These are phyloP conservation scores for Acrocephalus kingi DNA, from an alignment of 2,113 vertebrate species.

Conservation along the genomic window DNA sequence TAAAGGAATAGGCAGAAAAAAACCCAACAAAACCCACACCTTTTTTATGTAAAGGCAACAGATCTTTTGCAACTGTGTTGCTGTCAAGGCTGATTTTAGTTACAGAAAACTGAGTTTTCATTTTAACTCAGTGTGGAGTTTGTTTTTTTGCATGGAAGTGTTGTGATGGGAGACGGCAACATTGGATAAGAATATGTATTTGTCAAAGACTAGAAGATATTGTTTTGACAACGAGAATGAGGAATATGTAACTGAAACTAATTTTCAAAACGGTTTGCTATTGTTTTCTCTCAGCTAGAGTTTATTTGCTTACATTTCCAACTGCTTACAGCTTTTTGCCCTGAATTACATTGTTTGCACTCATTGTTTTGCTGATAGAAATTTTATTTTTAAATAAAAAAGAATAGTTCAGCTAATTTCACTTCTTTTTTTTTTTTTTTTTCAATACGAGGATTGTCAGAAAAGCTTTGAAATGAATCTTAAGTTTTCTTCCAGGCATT, in stretches of 20 bases:
- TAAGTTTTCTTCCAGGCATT: neutral
- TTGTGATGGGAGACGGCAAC: neutral
- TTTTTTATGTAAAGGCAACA: neutral
- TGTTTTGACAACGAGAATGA: neutral
- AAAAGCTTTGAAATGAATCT: neutral
- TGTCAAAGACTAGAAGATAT: neutral
- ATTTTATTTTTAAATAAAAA: neutral
- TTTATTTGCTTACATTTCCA: neutral
- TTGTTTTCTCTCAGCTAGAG: neutral
- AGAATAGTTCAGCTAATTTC: neutral
- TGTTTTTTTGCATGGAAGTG: neutral
- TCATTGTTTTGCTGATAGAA: neutral
- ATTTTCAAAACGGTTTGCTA: neutral
- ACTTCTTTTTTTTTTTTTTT: neutral
- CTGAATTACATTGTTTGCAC: neutral
- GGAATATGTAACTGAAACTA: neutral
- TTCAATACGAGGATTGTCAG: neutral
- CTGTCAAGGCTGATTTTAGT: neutral
- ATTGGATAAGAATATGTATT: neutral
- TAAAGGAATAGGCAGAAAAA: neutral
- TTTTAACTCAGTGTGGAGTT: neutral
- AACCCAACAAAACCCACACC: too few relatives aligned
- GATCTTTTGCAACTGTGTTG: neutral
- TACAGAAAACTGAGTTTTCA: neutral
- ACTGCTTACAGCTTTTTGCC: neutral